Base-by-base conservation (phyloP, 2,797 vertebrate species). In the Hydrocynus forskahlii region DNA sequence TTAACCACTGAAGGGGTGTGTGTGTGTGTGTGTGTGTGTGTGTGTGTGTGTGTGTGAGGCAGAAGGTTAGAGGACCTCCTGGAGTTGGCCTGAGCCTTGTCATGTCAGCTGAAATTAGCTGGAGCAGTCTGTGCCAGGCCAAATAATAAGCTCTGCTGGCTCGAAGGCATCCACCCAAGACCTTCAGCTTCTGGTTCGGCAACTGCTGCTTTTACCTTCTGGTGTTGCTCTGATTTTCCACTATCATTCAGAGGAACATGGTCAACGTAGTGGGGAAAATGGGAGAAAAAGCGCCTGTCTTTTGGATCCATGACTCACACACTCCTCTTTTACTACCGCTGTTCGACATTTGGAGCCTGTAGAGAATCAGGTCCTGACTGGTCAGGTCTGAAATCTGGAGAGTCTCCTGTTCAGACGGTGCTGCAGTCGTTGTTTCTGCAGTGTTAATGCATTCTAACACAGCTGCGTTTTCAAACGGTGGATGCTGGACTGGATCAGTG, bases 31-130 rank as follows among this genome's bases (percentile, higher is more conserved):
- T 71, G 75, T 81, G 76, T 81, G 69, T 70, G 40, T 38, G 29
- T 81, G 69, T 67, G 54, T 78, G 69, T 75, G 72, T 81, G 25
- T 84, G 70, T 70, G 77, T 80, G 74, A 69, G 79, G 74, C 66
- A 50, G 74, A 83, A 83, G 84, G 83, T 75, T 85, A 83, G 78
- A 75, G 68, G 79, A 85, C 86, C 86, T 83, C 79, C 81, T 81
- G 76, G 79, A 81, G 81, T 79, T 75, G 79, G 78, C 75, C 62
- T 1, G 23, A 79, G 64, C 78, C 66, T 76, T 77, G 57, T 81
- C 83, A 69, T 85, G 83, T 86, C 80, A 71, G 78, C 80, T 81
- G 86, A 85, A 85, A 85, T 85, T 79, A 87, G 73, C 80, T 79
- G 81, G 63, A 81, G 86, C 67, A 57, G 74, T 60, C 67, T 72